These are phyloP conservation scores for Eupsilia transversa DNA, from an alignment of 2,888 invertebrate genomes.

Conservation along the genomic window DNA sequence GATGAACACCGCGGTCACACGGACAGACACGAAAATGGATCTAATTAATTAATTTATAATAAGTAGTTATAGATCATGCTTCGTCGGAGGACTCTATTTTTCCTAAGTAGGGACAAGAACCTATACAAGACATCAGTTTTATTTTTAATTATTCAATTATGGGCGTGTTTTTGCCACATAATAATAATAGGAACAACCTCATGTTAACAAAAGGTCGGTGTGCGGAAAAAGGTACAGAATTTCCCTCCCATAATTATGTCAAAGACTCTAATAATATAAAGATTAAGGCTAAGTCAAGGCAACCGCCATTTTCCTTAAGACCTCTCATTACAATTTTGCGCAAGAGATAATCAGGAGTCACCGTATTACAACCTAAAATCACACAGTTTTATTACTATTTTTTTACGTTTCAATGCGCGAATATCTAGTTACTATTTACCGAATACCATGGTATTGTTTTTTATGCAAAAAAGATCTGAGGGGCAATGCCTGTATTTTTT, in stretches of 20 bases:
- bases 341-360: conserved; percentile 30
- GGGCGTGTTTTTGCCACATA: neutral
- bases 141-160: too few species aligned
- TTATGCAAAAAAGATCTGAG: too few species aligned
- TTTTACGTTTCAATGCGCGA: neutral
- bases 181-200: neutral
- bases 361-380: conserved; percentile 5
- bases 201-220: neutral
- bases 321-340: conserved; percentile 27
- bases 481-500: too few species aligned
- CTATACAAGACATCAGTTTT: neutral
- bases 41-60: neutral
- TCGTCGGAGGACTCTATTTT: neutral
- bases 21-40: neutral
- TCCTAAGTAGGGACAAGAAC: neutral
- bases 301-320: conserved; percentile 35
- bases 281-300: conserved; percentile 21
- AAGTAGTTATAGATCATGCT: neutral
- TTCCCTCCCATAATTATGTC: conserved; percentile 29
- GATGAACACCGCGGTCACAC: neutral
- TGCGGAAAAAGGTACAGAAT: conserved; percentile 1
- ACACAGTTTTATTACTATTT: conserved; percentile 3
- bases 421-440: neutral
- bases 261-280: conserved; percentile 38
- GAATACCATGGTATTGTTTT: neutral